These are phyloP conservation scores for Gryllus bimaculatus DNA, from an alignment of 1,140 invertebrate genomes.

Conservation along the genomic window DNA sequence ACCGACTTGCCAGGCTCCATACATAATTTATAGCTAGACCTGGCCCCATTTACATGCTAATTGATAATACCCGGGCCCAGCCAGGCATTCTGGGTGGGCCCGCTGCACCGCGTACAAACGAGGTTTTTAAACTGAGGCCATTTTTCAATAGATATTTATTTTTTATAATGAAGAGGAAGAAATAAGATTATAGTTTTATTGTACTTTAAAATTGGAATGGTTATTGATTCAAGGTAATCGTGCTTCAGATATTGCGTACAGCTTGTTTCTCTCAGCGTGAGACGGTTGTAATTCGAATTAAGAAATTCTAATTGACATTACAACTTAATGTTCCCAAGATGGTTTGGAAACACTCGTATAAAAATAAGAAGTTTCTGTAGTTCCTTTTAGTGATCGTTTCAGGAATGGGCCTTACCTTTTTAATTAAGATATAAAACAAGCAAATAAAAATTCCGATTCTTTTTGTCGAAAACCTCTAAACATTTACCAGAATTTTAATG, in stretches of 20 bases:
- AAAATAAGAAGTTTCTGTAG: background rate
- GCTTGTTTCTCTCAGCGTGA: background rate
- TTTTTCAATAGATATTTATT: slow-evolving; percentile 11
- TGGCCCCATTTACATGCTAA: slow-evolving; percentile 20
- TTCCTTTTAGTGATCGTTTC: background rate
- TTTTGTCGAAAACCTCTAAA: background rate
- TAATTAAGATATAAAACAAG: background rate
- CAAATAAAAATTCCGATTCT: background rate
- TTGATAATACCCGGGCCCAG: slow-evolving; percentile 17
- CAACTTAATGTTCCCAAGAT: background rate
- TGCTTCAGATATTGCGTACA: background rate
- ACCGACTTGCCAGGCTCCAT: slow-evolving; percentile 8
- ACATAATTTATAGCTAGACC: slow-evolving; percentile 18
- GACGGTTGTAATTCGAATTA: background rate
- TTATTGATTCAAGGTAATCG: slow-evolving; percentile 5
- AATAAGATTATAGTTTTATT: background rate
- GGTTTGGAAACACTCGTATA: background rate
- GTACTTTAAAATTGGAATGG: background rate
- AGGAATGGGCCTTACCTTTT: no score
- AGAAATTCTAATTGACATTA: background rate
- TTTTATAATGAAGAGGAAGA: background rate
- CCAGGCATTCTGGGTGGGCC: background rate
- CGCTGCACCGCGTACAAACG: slow-evolving; percentile 5
- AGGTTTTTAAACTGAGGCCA: slow-evolving; percentile 11
- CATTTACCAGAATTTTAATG: background rate